phyloP scores from a whole-genome alignment of 2,888 invertebrate species.

The Drosophila buzzatii region DNA sequence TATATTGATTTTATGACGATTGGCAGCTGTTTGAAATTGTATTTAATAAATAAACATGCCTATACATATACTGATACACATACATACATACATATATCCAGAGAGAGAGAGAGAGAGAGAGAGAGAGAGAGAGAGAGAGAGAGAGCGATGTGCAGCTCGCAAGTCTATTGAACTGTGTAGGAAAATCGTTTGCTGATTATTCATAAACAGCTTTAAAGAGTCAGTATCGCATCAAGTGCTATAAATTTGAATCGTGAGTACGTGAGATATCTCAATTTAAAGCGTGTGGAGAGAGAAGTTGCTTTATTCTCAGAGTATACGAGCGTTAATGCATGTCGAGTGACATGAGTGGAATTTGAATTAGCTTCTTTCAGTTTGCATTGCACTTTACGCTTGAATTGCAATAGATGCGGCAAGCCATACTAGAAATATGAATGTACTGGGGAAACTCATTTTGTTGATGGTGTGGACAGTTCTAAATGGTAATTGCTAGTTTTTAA shows the following conservation, averaged over 20 bases:
- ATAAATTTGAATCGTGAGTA: not conserved
- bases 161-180: conserved; percentile 1
- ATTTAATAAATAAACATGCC: not conserved
- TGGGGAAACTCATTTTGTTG: conserved; percentile 42
- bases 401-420: conserved; percentile 18
- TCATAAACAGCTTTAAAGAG: not conserved
- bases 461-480: conserved; percentile 26
- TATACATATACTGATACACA: no score
- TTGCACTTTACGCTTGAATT: conserved; percentile 16
- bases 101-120: no score
- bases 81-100: no score
- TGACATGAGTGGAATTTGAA: conserved; percentile 1
- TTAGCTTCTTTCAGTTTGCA: conserved; percentile 31
- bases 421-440: conserved; percentile 26
- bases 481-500: conserved; percentile 32
- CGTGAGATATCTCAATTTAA: not conserved
- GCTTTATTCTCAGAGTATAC: not conserved
- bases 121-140: no score
- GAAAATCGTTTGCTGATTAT: not conserved
- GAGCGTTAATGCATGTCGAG: not conserved
- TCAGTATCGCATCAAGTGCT: not conserved
- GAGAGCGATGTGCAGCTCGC: no score
- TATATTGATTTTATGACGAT: conserved; percentile 3
- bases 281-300: not conserved
- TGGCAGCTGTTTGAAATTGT: not conserved